Base-by-base conservation (phyloP, 2,888 invertebrate genomes). In the Meliscaeva auricollis region DNA sequence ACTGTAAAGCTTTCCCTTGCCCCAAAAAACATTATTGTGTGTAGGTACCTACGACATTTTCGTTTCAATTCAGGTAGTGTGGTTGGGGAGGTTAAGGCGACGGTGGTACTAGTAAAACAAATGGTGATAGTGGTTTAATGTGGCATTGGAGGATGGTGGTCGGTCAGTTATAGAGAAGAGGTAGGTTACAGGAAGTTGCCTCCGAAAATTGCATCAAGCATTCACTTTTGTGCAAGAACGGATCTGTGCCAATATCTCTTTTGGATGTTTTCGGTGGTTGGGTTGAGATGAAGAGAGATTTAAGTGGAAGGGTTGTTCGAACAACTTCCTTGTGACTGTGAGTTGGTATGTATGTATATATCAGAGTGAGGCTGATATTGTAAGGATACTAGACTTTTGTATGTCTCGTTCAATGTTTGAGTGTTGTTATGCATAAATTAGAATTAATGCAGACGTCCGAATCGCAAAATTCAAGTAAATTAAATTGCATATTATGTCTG, bases 391-490 rank as follows among this genome's bases (percentile, higher is more conserved):
- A 60, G 58, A 75, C 76, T 76, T 58, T 76, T 73, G 72, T 76
- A 68, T 88, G 88, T 88, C 62, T 62, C 88, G 87, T 88, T 88
- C 88, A 88, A 88, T 88, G 87, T 89, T 88, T 89, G 88, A 89
- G 88, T 89, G 89, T 88, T 89, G 89, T 89, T 89, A 88, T 89
- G 89, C 89, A 89, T 89, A 89, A 88, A 89, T 89, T 89, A 89
- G 88, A 89, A 88, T 88, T 89, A 88, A 89, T 88, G 88, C 89
- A 88, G 88, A 88, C 88, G 89, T 88, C 89, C 88, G 88, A 89
- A 89, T 88, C 87, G 89, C 88, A 89, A 89, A 58, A 87, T 88
- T 87, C 87, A 87, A 87, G 87, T 87, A 87, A 87, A 88, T 87
- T 88, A 87, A 88, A 87, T 87, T 88, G 88, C 88, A 88, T 87